Evolutionary conservation across 2,113 vertebrate species (phyloP).

Genomic region (Grammomys dolichurus): DNA sequence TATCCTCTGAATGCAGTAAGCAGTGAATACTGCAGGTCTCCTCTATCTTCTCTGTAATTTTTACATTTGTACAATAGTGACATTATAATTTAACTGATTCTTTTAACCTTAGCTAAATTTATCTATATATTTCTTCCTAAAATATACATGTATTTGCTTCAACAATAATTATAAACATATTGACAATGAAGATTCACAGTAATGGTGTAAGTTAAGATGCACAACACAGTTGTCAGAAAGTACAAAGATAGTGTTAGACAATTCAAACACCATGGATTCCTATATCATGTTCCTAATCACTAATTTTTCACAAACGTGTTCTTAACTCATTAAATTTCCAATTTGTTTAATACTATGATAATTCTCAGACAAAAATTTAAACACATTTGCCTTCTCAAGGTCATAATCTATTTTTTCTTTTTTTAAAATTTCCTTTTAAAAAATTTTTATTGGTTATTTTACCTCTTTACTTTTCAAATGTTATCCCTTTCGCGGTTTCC

Average conservation of each 20-base stretch:
- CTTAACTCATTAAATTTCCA: neutral
- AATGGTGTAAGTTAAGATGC: too few species aligned
- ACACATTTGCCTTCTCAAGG: neutral
- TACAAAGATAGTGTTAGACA: too few species aligned
- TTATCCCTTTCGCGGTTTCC: too few species aligned
- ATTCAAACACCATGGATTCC: too few species aligned
- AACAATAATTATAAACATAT: neutral
- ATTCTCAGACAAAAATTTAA: neutral
- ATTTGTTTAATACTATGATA: neutral
- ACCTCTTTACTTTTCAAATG: too few species aligned
- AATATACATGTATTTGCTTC: neutral
- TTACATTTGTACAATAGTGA: too few species aligned
- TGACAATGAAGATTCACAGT: neutral
- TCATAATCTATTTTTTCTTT: accelerated
- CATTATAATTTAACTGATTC: too few species aligned
- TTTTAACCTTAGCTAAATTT: neutral
- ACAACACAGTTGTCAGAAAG: neutral
- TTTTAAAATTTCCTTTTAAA: neutral
- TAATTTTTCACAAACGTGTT: neutral
- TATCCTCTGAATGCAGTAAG: too few species aligned
- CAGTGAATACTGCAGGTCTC: too few species aligned
- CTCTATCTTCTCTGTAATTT: too few species aligned
- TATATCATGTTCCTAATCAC: neutral
- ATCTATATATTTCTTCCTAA: neutral
- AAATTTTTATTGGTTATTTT: too few species aligned